Conservation (phyloP, 2,113 vertebrate species). For the Tamias sibiricus region DNA sequence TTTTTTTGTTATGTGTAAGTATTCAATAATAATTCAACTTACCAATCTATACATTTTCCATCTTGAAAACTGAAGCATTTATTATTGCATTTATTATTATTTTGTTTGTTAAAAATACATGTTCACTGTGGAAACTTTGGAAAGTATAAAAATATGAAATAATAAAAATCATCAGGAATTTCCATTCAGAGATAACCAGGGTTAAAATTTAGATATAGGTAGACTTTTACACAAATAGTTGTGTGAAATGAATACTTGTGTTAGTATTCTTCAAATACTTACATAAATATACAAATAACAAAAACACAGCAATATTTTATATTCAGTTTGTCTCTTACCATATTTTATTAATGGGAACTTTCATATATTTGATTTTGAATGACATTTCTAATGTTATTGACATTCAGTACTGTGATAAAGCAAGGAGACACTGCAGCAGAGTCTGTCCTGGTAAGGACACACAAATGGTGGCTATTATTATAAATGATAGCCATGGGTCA, state of each 20-base stretch:
- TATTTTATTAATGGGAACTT: background rate
- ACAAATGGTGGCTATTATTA: background rate
- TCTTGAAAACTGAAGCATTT: background rate
- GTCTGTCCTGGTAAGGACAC: background rate
- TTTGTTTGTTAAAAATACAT: background rate
- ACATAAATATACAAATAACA: background rate
- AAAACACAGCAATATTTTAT: background rate
- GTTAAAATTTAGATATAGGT: background rate
- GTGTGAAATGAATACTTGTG: background rate
- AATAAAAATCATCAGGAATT: background rate
- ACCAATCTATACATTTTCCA: background rate
- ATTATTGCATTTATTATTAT: background rate
- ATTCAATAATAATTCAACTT: background rate
- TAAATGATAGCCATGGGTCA: background rate
- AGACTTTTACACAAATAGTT: background rate
- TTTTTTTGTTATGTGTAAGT: background rate
- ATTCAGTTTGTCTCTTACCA: background rate
- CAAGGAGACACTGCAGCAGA: background rate
- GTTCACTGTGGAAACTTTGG: background rate
- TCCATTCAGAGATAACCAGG: background rate
- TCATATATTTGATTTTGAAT: background rate
- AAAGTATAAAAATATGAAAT: conserved; percentile 1
- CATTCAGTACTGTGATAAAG: background rate
- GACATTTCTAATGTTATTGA: conserved; percentile 11
- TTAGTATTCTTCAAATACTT: background rate